Evolutionary conservation across 2,888 invertebrate species (phyloP).

Genomic region (Anthophora plumipes): DNA sequence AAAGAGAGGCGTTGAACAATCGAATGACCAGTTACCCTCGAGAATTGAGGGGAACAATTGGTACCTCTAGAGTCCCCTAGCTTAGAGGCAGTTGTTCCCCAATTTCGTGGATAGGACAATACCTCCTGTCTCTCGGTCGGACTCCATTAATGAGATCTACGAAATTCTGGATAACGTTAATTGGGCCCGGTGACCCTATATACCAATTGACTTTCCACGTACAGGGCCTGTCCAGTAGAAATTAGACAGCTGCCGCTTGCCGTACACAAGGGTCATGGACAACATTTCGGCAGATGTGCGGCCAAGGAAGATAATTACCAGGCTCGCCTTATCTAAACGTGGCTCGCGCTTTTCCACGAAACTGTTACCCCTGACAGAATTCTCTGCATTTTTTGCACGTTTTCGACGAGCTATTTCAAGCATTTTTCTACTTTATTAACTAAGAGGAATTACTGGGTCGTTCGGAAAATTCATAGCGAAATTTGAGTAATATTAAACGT

Average conservation of each 20-base stretch:
- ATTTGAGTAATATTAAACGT: too few species aligned
- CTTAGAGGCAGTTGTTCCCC: constrained; percentile 28
- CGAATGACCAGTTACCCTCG: constrained; percentile 10
- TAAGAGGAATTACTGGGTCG: too few species aligned
- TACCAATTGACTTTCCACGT: constrained; percentile 61
- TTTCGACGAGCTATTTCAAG: not conserved
- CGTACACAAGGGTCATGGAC: constrained; percentile 52
- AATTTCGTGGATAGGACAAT: constrained; percentile 37
- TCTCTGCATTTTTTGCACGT: too few species aligned
- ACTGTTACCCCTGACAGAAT: not conserved
- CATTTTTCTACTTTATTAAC: too few species aligned
- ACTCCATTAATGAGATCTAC: constrained; percentile 53
- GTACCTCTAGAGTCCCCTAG: not conserved
- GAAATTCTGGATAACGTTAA: constrained; percentile 59
- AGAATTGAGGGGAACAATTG: constrained; percentile 36
- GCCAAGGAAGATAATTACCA: constrained; percentile 46
- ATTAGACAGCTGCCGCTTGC: constrained; percentile 47
- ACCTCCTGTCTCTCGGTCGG: constrained; percentile 4
- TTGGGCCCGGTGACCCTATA: constrained; percentile 43
- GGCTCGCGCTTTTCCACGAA: not conserved
- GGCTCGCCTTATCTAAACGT: constrained; percentile 28
- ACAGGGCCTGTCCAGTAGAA: constrained; percentile 18
- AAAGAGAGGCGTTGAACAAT: not conserved
- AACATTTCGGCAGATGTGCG: constrained; percentile 58
- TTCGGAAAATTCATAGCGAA: too few species aligned